phyloP scores from a whole-genome alignment of 2,797 vertebrate genomes.

The Pseudomugil tenellus region DNA sequence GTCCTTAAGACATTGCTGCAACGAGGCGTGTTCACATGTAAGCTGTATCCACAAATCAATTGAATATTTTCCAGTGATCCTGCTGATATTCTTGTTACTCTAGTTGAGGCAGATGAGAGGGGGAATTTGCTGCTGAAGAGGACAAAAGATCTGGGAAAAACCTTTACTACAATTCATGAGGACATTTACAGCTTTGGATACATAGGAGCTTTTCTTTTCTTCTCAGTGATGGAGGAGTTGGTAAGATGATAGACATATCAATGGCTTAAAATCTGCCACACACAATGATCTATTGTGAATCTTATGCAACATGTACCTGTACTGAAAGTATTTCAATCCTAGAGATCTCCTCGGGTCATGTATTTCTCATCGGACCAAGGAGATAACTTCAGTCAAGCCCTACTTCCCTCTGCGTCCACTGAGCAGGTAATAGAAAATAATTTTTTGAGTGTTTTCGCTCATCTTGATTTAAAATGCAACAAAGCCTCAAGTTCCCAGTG shows the following conservation, averaged over 20 bases:
- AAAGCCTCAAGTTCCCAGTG: not conserved
- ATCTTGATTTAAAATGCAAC: not conserved
- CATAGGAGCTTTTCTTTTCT: conserved; percentile 85
- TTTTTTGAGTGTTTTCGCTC: not conserved
- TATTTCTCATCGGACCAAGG: conserved; percentile 86
- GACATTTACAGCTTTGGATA: conserved; percentile 85
- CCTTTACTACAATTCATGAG: conserved; percentile 77
- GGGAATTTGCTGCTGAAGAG: conserved; percentile 81
- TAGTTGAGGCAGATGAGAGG: conserved; percentile 79
- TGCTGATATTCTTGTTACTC: not conserved
- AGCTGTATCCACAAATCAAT: no score
- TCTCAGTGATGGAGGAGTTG: conserved; percentile 83
- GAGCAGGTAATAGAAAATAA: conserved; percentile 78
- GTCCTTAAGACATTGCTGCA: no score
- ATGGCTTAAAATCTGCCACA: not conserved
- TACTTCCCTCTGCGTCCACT: conserved; percentile 83
- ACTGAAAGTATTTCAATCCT: not conserved
- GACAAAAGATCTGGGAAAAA: conserved; percentile 81
- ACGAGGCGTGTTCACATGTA: no score
- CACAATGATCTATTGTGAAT: not conserved
- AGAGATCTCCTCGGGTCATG: conserved; percentile 84
- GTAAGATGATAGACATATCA: conserved; percentile 52
- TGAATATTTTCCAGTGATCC: not conserved
- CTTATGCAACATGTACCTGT: not conserved
- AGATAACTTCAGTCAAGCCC: conserved; percentile 79